Conservation (phyloP, 92 coral and sea anemone genomes). For the Anthopleura xanthogrammica region DNA sequence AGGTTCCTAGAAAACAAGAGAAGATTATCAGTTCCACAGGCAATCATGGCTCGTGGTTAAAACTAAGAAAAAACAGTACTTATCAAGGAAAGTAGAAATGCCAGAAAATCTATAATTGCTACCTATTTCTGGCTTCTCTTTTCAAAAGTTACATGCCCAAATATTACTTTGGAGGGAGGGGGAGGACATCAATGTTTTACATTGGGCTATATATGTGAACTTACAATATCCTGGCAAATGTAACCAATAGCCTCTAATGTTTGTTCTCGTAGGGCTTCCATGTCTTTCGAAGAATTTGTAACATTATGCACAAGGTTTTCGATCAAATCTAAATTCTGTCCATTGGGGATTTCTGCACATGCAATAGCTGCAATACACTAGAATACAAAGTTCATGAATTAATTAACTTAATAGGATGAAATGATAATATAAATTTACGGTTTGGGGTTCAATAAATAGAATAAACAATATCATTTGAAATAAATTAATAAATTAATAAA, state of each 20-base stretch:
- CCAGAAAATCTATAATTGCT: no score
- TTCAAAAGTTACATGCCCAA: no score
- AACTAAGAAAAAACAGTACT: no score
- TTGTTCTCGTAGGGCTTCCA: constrained; percentile 83
- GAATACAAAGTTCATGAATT: neutral
- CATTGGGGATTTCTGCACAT: constrained; percentile 94
- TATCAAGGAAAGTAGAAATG: no score
- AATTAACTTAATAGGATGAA: neutral
- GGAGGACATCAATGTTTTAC: constrained; percentile 15
- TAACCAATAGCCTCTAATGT: constrained; percentile 94
- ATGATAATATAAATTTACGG: neutral
- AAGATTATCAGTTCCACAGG: no score
- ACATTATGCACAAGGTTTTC: constrained; percentile 63
- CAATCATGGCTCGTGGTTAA: no score
- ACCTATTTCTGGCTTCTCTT: no score
- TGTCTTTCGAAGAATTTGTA: constrained; percentile 50
- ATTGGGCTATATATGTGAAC: constrained; percentile 61
- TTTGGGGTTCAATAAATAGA: neutral
- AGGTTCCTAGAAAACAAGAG: constrained; percentile 64
- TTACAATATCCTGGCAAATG: constrained; percentile 96
- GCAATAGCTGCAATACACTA: constrained; percentile 98
- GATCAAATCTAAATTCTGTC: constrained; percentile 72
- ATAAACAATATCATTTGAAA: neutral
- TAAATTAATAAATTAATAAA: neutral
- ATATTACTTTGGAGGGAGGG: no score